phyloP scores from a whole-genome alignment of 2,888 invertebrate genomes.

The Cosmorhoe ocellata region DNA sequence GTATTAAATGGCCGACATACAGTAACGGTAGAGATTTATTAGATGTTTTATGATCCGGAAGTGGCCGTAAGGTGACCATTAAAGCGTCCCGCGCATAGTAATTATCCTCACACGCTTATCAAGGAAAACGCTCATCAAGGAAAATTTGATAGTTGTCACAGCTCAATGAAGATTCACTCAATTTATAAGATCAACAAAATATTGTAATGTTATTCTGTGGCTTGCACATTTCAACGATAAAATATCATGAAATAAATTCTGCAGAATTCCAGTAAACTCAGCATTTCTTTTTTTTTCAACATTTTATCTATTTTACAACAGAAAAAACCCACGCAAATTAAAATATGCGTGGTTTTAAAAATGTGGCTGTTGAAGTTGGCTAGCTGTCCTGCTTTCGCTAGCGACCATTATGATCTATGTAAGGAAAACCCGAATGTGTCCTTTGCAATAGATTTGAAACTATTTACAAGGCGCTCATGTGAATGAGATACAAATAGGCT shows the following conservation, averaged over 20 bases:
- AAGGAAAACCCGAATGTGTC: conserved; percentile 4
- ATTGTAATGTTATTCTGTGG: too few relatives aligned
- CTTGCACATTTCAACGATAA: too few relatives aligned
- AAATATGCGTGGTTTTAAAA: too few relatives aligned
- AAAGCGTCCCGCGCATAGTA: conserved; percentile 4
- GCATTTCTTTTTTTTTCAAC: too few relatives aligned
- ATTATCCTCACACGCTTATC: conserved; percentile 5
- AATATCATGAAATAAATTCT: too few relatives aligned
- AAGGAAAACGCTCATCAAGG: not conserved
- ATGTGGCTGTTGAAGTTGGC: too few relatives aligned
- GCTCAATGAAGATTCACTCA: not conserved
- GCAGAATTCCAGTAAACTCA: too few relatives aligned
- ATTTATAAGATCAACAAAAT: not conserved
- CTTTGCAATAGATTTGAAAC: conserved; percentile 1
- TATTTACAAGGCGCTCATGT: not conserved
- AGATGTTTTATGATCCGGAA: not conserved
- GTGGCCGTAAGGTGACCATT: conserved; percentile 1
- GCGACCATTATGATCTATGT: not conserved
- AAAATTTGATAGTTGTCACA: conserved; percentile 3
- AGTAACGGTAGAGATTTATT: too few relatives aligned
- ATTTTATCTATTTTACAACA: too few relatives aligned
- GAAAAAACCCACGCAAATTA: too few relatives aligned
- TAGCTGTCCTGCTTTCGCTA: not conserved
- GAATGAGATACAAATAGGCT: conserved; percentile 2
- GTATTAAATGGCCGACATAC: too few relatives aligned